Percentiles rank a stretch among this genome's conserved stretches.
Evolutionary conservation across 2,113 vertebrate genomes (phyloP).

Genomic region (Ptychochromis oligacanthus): DNA sequence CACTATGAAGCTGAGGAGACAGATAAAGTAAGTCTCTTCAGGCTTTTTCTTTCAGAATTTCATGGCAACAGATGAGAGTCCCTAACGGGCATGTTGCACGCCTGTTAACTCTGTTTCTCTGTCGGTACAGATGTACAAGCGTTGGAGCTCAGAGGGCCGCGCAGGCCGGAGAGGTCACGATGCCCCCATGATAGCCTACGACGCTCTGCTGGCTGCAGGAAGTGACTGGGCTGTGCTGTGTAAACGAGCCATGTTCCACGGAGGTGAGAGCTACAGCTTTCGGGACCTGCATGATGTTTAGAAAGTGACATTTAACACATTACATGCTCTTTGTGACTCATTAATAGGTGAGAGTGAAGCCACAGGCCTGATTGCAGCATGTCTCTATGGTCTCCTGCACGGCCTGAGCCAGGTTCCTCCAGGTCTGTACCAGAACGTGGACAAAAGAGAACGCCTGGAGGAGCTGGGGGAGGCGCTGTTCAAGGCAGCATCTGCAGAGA

Average conservation of each 20-base stretch:
- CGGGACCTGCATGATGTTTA: neutral
- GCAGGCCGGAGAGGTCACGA: conserved; percentile 91
- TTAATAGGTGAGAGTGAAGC: conserved; percentile 89
- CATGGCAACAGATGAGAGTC: neutral
- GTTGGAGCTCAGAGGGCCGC: conserved; percentile 94
- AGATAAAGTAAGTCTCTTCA: conserved; percentile 84
- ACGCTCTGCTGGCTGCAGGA: conserved; percentile 88
- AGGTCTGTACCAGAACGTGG: conserved; percentile 87
- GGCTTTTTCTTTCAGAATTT: neutral
- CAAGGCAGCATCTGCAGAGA: conserved; percentile 86
- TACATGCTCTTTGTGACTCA: neutral
- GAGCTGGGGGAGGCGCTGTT: conserved; percentile 86
- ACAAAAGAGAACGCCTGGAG: conserved; percentile 85
- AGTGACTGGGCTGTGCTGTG: conserved; percentile 90
- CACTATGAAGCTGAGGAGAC: conserved; percentile 87
- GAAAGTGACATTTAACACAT: neutral
- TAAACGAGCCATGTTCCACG: conserved; percentile 92
- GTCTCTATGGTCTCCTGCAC: conserved; percentile 90
- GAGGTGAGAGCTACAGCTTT: conserved; percentile 81
- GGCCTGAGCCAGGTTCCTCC: conserved; percentile 85
- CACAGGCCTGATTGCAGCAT: conserved; percentile 91
- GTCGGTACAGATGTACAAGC: conserved; percentile 84
- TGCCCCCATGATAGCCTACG: conserved; percentile 97
- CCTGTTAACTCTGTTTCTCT: neutral
- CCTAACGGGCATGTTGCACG: neutral